phyloP scores from a whole-genome alignment of 2,113 vertebrate species.

The Hippotragus niger region DNA sequence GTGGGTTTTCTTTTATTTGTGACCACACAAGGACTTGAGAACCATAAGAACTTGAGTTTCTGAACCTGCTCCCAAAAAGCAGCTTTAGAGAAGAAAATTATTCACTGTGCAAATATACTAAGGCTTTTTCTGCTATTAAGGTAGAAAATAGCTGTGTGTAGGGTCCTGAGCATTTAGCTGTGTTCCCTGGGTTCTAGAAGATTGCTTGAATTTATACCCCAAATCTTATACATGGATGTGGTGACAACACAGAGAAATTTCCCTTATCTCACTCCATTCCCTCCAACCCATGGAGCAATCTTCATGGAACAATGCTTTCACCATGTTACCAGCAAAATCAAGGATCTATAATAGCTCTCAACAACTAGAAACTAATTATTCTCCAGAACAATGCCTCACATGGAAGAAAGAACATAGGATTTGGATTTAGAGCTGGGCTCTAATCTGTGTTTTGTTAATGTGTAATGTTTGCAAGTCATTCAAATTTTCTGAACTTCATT shows the following conservation, averaged over 20 bases:
- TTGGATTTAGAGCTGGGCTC: neutral
- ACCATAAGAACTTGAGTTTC: neutral
- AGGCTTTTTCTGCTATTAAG: neutral
- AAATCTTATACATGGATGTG: neutral
- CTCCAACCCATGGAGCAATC: neutral
- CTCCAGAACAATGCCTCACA: neutral
- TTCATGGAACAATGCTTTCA: neutral
- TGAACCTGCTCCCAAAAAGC: neutral
- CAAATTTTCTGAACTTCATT: neutral
- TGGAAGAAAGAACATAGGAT: neutral
- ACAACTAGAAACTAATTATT: neutral
- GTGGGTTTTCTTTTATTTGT: neutral
- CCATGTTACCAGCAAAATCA: neutral
- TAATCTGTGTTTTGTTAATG: neutral
- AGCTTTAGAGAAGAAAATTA: neutral
- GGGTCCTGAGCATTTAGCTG: neutral
- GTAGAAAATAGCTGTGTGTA: neutral
- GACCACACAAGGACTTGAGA: neutral
- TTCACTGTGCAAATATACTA: neutral
- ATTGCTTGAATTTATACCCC: neutral
- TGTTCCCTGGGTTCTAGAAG: neutral
- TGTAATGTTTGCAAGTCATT: neutral
- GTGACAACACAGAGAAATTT: neutral
- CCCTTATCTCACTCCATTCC: neutral
- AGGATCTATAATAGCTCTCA: neutral